Evolutionary conservation across 2,797 vertebrate genomes (phyloP).

Genomic region (Falco columbarius): DNA sequence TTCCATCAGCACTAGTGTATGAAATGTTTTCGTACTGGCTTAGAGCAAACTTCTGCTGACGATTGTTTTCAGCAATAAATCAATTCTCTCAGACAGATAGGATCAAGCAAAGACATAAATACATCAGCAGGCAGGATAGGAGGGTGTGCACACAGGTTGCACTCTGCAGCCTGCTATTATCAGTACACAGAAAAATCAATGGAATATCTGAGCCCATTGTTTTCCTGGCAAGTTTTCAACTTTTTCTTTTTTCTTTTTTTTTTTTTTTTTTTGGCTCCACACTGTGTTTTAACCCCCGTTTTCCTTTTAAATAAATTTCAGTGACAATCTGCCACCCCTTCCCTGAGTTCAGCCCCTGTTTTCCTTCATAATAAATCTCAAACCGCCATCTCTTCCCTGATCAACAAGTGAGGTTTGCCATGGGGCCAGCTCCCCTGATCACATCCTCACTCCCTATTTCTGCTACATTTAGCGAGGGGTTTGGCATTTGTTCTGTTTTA

Average conservation of each 20-base stretch:
- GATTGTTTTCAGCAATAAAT: constrained; percentile 4
- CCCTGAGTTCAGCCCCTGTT: not conserved
- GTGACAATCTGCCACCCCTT: not conserved
- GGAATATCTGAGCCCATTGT: constrained; percentile 63
- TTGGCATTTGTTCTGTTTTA: not conserved
- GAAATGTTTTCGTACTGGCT: constrained; percentile 14
- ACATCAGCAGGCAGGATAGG: constrained; percentile 37
- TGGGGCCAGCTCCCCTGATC: not conserved
- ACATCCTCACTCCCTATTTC: not conserved
- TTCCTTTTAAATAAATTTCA: not conserved
- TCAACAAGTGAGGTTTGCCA: not conserved
- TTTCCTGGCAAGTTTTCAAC: constrained; percentile 70
- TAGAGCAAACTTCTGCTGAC: not conserved
- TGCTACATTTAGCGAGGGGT: not conserved
- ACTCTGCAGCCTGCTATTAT: constrained; percentile 27
- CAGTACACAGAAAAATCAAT: constrained; percentile 30
- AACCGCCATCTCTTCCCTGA: not conserved
- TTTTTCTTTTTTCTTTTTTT: not conserved
- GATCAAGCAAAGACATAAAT: constrained; percentile 41
- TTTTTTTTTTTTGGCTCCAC: not conserved
- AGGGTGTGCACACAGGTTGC: constrained; percentile 12
- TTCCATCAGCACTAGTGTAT: not conserved
- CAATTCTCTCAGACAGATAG: not conserved
- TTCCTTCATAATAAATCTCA: not conserved
- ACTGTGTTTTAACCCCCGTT: not conserved